Evolutionary conservation across 1,140 invertebrate genomes (phyloP), one percentile per base, ranked within the genome.

Genomic region (Wasmannia auropunctata): DNA sequence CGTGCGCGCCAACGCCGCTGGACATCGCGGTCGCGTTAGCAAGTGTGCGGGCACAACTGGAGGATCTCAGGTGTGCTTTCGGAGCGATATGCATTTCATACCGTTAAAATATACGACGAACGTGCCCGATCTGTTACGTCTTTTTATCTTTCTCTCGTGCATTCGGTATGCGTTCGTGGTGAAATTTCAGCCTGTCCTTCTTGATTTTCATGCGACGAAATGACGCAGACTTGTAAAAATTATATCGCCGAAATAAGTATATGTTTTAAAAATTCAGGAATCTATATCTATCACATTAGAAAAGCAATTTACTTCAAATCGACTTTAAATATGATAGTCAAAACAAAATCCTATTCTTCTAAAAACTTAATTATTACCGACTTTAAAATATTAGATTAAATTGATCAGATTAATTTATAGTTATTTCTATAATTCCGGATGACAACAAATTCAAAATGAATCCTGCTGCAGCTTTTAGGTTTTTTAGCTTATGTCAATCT

Each of bases 51-150:
- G 16, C 75, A 46, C 56, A 31, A 25, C 11, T 37, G 31, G 14
- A 51, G 16, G 25, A 51, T 79, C 43, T 31, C 76, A 62, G 28
- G 19, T 65, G 76, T 43, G 0, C 31, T 65, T 79, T 65, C 76
- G 40, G 43, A 51, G 10, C 43, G 58, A 37, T 40, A 65, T 37
- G 60, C 56, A 34, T 77, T n/a, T 79, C 16, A 43, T n/a, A 25
- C 16, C 60, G 43, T 80, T 80, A 67, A 80, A 67, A 80, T 62
- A 31, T 49, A 51, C 46, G 76, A 40, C 76, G 4, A 25, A 67
- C 43, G 14, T 22, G 25, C 11, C 34, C 54, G 54, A 65, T 65
- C n/a, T 34, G 25, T 79, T 40, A 19, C 62, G 28, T 62, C 2
- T 80, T 51, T 80, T 67, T 79, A 65, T 51, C 31, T 28, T 49